Conservation (phyloP, 2,888 invertebrate genomes). For the Dynastes tityus region DNA sequence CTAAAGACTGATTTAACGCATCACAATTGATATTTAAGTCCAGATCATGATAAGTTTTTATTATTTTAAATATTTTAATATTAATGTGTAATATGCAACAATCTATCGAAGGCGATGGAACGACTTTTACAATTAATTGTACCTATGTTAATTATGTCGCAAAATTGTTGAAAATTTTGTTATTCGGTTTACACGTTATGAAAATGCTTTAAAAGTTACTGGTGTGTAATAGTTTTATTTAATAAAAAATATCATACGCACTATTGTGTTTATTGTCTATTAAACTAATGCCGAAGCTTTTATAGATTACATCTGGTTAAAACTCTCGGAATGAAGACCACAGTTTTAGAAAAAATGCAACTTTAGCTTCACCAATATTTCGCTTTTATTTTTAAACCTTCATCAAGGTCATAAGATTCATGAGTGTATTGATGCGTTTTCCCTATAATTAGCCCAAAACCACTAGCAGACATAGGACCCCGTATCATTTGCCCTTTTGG, state of each 20-base stretch:
- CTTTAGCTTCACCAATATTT: no score
- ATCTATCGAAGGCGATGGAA: slow-evolving; percentile 10
- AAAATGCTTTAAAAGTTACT: slow-evolving; percentile 24
- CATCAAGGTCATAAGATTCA: no score
- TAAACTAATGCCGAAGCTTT: neutral
- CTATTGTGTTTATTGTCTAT: neutral
- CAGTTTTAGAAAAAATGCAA: no score
- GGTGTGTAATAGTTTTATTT: slow-evolving; percentile 44
- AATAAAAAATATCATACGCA: slow-evolving; percentile 21
- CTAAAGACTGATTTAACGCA: slow-evolving; percentile 51
- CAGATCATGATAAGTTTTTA: slow-evolving; percentile 29
- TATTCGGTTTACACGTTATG: slow-evolving; percentile 14
- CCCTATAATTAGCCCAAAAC: no score
- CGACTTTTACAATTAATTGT: slow-evolving; percentile 16
- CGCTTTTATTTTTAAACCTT: no score
- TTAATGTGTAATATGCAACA: slow-evolving; percentile 24
- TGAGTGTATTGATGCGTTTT: no score
- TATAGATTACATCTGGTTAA: no score
- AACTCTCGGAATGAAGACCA: no score
- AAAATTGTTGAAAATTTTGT: slow-evolving; percentile 34
- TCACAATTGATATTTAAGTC: slow-evolving; percentile 47
- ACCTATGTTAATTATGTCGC: neutral
- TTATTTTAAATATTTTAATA: slow-evolving; percentile 6
- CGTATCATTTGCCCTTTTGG: no score
- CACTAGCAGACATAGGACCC: no score